phyloP scores from a whole-genome alignment of 37 sponge, comb jelly and placozoan genomes.

The Cladorhizidae sp. region DNA sequence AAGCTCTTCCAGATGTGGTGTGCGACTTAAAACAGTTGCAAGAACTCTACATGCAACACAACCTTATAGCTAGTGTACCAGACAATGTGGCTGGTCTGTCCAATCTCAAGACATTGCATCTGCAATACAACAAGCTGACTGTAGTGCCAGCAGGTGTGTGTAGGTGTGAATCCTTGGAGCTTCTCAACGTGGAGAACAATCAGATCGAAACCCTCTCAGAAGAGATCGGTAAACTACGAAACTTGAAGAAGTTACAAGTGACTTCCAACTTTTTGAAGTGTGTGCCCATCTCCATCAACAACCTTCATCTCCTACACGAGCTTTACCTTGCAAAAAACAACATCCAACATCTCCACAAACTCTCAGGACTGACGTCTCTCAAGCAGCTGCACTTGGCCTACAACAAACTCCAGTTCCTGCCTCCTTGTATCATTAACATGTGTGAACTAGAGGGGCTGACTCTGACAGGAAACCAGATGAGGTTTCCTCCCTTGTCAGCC shows the following conservation, averaged over 20 bases:
- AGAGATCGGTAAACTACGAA: constrained; percentile 32
- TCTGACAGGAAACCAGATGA: constrained; percentile 46
- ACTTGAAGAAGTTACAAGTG: constrained; percentile 29
- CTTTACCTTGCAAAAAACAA: constrained; percentile 44
- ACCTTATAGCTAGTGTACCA: constrained; percentile 27
- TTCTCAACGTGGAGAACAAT: constrained; percentile 49
- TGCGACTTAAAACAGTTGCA: constrained; percentile 26
- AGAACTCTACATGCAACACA: constrained; percentile 27
- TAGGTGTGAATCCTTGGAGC: neutral
- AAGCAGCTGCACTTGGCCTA: constrained; percentile 48
- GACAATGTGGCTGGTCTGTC: constrained; percentile 12
- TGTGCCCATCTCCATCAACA: constrained; percentile 18
- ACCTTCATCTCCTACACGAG: constrained; percentile 27
- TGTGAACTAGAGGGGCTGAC: constrained; percentile 36
- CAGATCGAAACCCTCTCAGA: constrained; percentile 20
- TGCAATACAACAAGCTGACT: constrained; percentile 36
- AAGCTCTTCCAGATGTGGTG: constrained; percentile 21
- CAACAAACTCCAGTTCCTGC: constrained; percentile 43
- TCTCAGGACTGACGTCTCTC: constrained; percentile 30
- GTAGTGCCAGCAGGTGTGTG: constrained; percentile 28
- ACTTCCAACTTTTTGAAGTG: constrained; percentile 14
- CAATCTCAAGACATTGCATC: constrained; percentile 6
- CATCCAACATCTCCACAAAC: constrained; percentile 2
- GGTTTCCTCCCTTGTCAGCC: constrained; percentile 53
- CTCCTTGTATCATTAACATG: constrained; percentile 15